Conservation (phyloP, 2,797 vertebrate species). For the Rhabdophis nuchalis region DNA sequence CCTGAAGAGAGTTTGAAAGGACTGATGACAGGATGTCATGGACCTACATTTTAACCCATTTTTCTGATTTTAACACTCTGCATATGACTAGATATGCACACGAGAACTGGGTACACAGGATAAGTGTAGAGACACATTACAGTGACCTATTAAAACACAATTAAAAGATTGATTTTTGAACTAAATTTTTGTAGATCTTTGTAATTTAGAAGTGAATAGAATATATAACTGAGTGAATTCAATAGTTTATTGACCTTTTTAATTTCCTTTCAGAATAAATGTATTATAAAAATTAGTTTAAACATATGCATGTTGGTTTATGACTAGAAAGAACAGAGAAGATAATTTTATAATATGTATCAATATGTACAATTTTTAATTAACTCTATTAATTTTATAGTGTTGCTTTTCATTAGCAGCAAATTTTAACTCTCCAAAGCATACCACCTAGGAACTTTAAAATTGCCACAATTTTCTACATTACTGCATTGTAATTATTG, state of each 20-base stretch:
- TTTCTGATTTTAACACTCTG: background rate
- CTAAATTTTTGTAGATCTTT: background rate
- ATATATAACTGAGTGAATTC: background rate
- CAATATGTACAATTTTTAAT: background rate
- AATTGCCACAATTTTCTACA: constrained; percentile 5
- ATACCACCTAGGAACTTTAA: background rate
- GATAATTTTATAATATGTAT: background rate
- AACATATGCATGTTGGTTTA: background rate
- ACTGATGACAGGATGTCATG: background rate
- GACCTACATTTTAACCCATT: background rate
- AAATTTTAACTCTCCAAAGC: background rate
- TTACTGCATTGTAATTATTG: constrained; percentile 1
- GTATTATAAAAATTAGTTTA: background rate
- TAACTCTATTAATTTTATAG: background rate
- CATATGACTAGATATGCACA: background rate
- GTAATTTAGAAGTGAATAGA: background rate
- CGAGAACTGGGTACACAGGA: background rate
- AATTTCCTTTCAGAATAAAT: background rate
- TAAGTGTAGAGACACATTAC: background rate
- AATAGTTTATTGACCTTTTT: background rate
- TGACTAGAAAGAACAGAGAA: background rate
- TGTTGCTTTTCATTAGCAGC: background rate
- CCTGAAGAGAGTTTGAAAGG: background rate
- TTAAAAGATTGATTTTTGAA: background rate
- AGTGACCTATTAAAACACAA: background rate